Evolutionary conservation across 1,140 invertebrate genomes (phyloP).

Genomic region (Bacillus rossius): DNA sequence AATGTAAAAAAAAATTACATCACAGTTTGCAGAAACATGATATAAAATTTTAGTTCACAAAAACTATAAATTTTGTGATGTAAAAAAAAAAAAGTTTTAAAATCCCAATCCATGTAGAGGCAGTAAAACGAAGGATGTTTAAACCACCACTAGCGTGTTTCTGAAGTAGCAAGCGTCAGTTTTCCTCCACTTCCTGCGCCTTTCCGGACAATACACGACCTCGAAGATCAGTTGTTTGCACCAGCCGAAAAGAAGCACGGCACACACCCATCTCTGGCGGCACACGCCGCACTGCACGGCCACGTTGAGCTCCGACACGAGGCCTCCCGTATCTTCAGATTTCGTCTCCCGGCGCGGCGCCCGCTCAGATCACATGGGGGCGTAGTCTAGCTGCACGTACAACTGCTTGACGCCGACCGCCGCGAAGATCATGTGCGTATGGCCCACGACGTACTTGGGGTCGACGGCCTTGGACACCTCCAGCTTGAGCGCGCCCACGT

Average conservation of each 20-base stretch:
- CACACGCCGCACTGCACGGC: slow-evolving; percentile 10
- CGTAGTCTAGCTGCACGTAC: slow-evolving; percentile 89
- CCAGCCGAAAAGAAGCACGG: not conserved
- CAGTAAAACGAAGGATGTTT: too few species aligned
- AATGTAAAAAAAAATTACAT: too few species aligned
- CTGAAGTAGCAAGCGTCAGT: too few species aligned
- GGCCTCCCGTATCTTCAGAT: not conserved
- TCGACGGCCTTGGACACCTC: slow-evolving; percentile 90
- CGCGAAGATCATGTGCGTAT: slow-evolving; percentile 92
- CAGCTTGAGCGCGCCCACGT: slow-evolving; percentile 87
- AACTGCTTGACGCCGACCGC: slow-evolving; percentile 83
- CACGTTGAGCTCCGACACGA: not conserved
- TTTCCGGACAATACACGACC: not conserved
- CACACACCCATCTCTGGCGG: slow-evolving; percentile 1
- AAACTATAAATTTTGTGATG: too few species aligned
- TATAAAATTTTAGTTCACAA: too few species aligned
- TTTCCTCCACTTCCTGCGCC: too few species aligned
- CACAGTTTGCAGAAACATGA: too few species aligned
- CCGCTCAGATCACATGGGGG: slow-evolving; percentile 60
- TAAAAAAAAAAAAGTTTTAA: too few species aligned
- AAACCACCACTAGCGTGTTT: too few species aligned
- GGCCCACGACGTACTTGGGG: slow-evolving; percentile 82
- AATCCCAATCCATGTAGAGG: too few species aligned
- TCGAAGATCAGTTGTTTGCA: not conserved
- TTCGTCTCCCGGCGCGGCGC: not conserved